A percentile compares a stretch with the other conserved stretches of the same genome.
Conservation (phyloP, 2,113 vertebrate species). For the Paratilapia polleni region DNA sequence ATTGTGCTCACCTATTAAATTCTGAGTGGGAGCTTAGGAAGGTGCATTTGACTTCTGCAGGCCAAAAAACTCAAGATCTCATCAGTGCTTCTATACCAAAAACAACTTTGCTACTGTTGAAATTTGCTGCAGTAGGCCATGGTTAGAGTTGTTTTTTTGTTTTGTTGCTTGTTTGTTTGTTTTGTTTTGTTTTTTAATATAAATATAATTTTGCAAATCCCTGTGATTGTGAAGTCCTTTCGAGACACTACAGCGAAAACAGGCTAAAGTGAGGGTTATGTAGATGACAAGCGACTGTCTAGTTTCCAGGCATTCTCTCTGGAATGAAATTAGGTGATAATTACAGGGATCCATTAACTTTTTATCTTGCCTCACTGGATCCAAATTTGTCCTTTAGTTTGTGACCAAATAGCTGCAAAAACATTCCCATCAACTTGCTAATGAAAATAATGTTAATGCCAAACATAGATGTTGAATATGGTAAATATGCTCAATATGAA, state of each 20-base stretch:
- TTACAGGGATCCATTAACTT: background rate
- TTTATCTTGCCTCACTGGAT: background rate
- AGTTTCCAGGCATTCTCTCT: background rate
- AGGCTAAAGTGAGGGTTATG: background rate
- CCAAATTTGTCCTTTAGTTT: background rate
- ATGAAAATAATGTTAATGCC: background rate
- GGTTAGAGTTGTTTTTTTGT: too few species aligned
- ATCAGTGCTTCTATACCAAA: background rate
- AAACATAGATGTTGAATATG: background rate
- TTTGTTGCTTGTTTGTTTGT: too few species aligned
- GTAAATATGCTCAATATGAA: background rate
- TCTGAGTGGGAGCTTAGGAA: conserved; percentile 1
- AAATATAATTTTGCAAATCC: background rate
- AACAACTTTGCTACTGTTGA: background rate
- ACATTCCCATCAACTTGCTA: background rate
- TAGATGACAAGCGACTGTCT: background rate
- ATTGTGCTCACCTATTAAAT: conserved; percentile 24
- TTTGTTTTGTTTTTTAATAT: too few species aligned
- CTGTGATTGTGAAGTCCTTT: background rate
- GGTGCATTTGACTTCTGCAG: background rate
- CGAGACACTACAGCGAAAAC: too few species aligned
- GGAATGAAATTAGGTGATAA: background rate
- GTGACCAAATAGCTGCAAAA: background rate
- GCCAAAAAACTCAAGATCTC: background rate
- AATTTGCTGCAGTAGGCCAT: background rate